A percentile compares a stretch with the other conserved stretches of the same genome.
phyloP scores from a whole-genome alignment of 2,888 invertebrate genomes.

The Tuberolachnus salignus region DNA sequence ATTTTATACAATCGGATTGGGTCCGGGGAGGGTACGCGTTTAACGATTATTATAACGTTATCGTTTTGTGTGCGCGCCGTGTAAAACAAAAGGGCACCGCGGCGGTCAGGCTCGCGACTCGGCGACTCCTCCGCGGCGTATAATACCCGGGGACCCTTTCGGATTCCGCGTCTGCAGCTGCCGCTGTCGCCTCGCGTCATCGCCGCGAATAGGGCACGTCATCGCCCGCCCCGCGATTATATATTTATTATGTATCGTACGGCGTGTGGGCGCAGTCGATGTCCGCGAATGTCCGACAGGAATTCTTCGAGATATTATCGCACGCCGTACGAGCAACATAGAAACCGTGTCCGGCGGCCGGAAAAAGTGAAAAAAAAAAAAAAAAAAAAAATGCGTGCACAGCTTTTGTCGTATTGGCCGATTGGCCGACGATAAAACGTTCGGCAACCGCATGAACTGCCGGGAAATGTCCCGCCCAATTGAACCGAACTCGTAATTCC shows the following conservation, averaged over 20 bases:
- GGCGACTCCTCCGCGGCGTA: neutral
- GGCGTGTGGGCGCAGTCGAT: conserved; percentile 17
- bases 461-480: too few relatives aligned
- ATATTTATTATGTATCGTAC: conserved; percentile 31
- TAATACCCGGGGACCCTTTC: conserved; percentile 34
- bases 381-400: too few relatives aligned
- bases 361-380: too few relatives aligned
- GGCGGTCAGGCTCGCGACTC: conserved; percentile 2
- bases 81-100: conserved; percentile 34
- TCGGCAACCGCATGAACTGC: too few relatives aligned
- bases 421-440: too few relatives aligned
- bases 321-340: too few relatives aligned
- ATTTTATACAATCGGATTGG: too few relatives aligned
- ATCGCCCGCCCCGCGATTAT: neutral
- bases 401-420: too few relatives aligned
- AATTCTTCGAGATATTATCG: conserved; percentile 12
- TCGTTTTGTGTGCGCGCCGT: conserved; percentile 1
- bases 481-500: too few relatives aligned
- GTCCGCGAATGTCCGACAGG: neutral
- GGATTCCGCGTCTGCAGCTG: neutral
- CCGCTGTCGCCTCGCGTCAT: neutral
- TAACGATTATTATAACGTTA: conserved; percentile 41
- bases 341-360: too few relatives aligned
- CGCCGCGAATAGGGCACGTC: conserved; percentile 1
- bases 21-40: neutral